Evolutionary conservation across 1,140 invertebrate genomes (phyloP), one percentile per base, ranked within the genome.

Genomic region (Drosophila nigromelanica): DNA sequence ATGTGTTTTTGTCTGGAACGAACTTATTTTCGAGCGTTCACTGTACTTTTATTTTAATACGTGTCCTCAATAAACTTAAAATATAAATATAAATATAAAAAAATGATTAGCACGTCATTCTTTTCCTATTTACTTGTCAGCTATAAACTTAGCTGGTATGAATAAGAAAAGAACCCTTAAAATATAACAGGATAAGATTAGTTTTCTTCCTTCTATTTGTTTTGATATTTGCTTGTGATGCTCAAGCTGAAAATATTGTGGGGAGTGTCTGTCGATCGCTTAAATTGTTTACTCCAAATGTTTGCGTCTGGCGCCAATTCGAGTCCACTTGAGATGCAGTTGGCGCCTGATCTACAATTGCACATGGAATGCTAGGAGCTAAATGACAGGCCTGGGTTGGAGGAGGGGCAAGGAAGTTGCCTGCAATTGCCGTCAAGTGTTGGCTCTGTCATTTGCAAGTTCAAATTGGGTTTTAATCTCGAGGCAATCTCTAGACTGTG

Each of bases 291-390:
- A 72, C 39, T 43, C 30, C 4, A 67, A 59, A 54, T 62, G 58
- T 58, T 61, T 50, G 37, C 39, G 60, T 67, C 60, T 72, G 72
- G 61, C 77, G 77, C 66, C 66, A 60, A 48, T 55, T 52, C 12
- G 60, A 66, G 37, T 50, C 61, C 52, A 64, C 27, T 71, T 51
- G 61, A 27, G 37, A 18, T 43, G 42, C 37, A 30, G 40, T 66
- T 77, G 74, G 71, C 63, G 72, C 72, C 73, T 47, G 48, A 72
- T 67, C 62, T 52, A 56, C 47, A 76, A 58, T 66, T 77, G 63
- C 62, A 18, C 33, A 51, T 42, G 51, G 39, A 63, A 68, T 81
- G 78, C 61, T 56, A 76, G 62, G 18, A 64, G 63, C 59, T 40
- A 37, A 21, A 50, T 39, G 71, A 45, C 43, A 60, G 50, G 14